These are phyloP conservation scores for Galbula dea DNA, from an alignment of 2,113 vertebrate species.

Conservation along the genomic window DNA sequence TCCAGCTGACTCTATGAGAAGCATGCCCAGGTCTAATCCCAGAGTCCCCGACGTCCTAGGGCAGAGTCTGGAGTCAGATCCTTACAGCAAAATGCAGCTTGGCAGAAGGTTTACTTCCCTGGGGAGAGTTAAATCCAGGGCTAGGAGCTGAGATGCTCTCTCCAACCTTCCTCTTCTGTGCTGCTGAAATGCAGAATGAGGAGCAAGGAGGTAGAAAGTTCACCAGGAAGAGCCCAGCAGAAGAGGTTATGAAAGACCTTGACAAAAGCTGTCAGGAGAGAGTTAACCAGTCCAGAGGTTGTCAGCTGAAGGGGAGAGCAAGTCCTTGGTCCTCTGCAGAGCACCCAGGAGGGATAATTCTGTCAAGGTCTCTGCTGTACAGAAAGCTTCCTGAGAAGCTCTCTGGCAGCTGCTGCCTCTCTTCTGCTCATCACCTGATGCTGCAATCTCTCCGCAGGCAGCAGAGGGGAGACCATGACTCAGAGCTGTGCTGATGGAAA, in stretches of 20 bases:
- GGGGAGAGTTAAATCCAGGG: background rate
- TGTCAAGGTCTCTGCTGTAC: accelerated
- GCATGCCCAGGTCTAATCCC: background rate
- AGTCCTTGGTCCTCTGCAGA: background rate
- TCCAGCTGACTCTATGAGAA: background rate
- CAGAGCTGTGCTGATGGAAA: background rate
- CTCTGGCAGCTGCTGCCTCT: background rate
- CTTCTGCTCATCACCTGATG: background rate
- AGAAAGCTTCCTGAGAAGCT: background rate
- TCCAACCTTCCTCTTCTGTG: background rate
- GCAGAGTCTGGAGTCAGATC: background rate
- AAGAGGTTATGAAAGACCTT: background rate
- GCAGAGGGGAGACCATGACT: background rate
- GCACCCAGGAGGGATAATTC: background rate
- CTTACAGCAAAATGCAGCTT: background rate
- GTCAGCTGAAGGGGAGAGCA: background rate
- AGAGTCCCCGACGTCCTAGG: background rate
- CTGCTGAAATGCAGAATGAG: background rate
- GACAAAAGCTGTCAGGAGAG: background rate
- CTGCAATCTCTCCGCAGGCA: background rate
- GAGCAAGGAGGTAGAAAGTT: background rate
- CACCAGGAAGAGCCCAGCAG: background rate
- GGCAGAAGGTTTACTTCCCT: background rate
- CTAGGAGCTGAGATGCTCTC: background rate
- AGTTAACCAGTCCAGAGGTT: background rate